These are phyloP conservation scores for Drosophila eugracilis DNA, from an alignment of 1,140 invertebrate species.

Conservation along the genomic window DNA sequence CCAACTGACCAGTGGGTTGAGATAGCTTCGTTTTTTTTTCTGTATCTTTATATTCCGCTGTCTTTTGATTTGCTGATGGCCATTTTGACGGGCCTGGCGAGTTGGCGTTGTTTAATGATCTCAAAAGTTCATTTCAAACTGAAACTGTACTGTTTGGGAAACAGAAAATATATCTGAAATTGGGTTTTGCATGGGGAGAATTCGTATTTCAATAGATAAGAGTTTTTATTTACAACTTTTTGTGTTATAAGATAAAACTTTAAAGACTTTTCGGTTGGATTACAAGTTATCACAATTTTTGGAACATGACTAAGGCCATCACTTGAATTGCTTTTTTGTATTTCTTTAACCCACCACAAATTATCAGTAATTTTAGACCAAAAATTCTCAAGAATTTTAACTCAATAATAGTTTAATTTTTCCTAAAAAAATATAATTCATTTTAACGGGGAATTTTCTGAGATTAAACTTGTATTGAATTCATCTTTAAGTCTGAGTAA, in stretches of 20 bases:
- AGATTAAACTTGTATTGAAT: too few species aligned
- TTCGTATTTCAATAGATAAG: background rate
- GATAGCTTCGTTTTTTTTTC: conserved; percentile 41
- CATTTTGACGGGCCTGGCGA: conserved; percentile 31
- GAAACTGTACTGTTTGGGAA: conserved; percentile 5
- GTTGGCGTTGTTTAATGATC: conserved; percentile 50
- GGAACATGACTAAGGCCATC: too few species aligned
- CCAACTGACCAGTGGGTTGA: conserved; percentile 36
- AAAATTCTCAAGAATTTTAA: too few species aligned
- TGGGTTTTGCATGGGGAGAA: too few species aligned
- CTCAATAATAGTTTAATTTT: background rate
- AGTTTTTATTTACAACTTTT: background rate
- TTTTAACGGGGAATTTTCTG: background rate
- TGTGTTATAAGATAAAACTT: too few species aligned
- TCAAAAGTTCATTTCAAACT: conserved; percentile 23
- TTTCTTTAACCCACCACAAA: too few species aligned
- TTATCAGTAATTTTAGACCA: too few species aligned
- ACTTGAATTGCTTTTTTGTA: too few species aligned
- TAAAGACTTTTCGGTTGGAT: too few species aligned
- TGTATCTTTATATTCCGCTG: conserved; percentile 37
- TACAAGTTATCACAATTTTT: too few species aligned
- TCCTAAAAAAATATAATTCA: background rate
- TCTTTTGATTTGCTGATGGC: conserved; percentile 23
- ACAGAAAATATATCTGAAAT: background rate
- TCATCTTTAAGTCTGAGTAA: too few species aligned